phyloP scores from a whole-genome alignment of 2,888 invertebrate genomes.

The Agrotis exclamationis region DNA sequence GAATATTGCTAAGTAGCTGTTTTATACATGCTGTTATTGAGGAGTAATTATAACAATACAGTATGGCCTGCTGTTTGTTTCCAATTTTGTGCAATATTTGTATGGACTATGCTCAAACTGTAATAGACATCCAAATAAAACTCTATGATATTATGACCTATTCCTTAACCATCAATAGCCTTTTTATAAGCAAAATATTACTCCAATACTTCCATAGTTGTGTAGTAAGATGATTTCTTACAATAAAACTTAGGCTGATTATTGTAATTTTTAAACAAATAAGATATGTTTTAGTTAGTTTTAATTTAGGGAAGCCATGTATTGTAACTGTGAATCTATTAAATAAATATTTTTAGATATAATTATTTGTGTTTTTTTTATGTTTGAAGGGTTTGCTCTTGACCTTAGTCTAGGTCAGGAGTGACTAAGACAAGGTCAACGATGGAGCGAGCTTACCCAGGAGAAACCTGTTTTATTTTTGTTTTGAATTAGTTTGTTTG shows the following conservation, averaged over 20 bases:
- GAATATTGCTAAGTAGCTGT: too few species aligned
- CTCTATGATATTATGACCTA: background rate
- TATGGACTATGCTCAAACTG: too few species aligned
- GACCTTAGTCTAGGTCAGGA: too few species aligned
- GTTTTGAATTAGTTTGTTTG: too few species aligned
- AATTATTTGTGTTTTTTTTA: background rate
- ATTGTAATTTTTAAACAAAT: slow-evolving; percentile 18
- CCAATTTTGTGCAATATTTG: too few species aligned
- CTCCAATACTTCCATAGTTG: slow-evolving; percentile 11
- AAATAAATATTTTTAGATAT: slow-evolving; percentile 25
- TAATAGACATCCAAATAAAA: background rate
- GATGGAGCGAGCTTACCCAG: too few species aligned
- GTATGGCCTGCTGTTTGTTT: too few species aligned
- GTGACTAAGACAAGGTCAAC: too few species aligned
- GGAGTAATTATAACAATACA: too few species aligned
- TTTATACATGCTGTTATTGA: too few species aligned
- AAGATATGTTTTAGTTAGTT: slow-evolving; percentile 25
- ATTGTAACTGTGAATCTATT: slow-evolving; percentile 27
- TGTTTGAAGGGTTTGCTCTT: too few species aligned
- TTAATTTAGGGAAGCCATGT: background rate
- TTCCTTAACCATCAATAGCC: background rate
- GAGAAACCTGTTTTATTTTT: too few species aligned
- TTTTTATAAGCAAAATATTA: background rate
- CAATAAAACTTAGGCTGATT: slow-evolving; percentile 49
- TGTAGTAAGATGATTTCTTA: slow-evolving; percentile 12